Conservation (phyloP, 2,113 vertebrate species). For the Megaceryle torquata region DNA sequence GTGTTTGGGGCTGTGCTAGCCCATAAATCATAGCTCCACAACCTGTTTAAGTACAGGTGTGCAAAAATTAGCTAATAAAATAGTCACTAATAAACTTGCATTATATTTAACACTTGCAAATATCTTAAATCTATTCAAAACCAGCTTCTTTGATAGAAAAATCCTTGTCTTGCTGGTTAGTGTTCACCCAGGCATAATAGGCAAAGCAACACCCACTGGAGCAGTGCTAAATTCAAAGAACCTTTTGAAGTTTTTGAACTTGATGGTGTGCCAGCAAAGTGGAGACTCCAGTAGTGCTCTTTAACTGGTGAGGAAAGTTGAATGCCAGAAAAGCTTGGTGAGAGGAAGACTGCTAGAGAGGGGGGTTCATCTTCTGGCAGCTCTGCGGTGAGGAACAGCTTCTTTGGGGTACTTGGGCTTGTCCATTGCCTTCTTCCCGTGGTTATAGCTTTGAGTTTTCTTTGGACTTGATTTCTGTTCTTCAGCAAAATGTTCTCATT, state of each 20-base stretch:
- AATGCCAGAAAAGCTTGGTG: not conserved
- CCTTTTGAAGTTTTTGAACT: not conserved
- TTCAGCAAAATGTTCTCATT: slow-evolving; percentile 9
- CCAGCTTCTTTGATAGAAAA: slow-evolving; percentile 7
- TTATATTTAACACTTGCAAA: slow-evolving; percentile 8
- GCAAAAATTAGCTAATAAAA: slow-evolving; percentile 30
- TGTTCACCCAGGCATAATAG: not conserved
- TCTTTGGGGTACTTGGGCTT: not conserved
- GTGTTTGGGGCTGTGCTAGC: not conserved
- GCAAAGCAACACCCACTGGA: not conserved
- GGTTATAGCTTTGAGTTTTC: not conserved
- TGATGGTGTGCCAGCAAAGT: not conserved
- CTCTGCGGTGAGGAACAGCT: not conserved
- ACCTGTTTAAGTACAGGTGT: slow-evolving; percentile 7
- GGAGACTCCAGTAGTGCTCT: slow-evolving; percentile 20
- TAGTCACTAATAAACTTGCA: not conserved
- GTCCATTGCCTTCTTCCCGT: not conserved
- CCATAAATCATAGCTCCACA: not conserved
- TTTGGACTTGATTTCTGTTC: slow-evolving; percentile 11
- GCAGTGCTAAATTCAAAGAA: not conserved
- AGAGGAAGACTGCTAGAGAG: not conserved
- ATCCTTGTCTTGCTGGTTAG: not conserved
- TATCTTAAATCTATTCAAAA: slow-evolving; percentile 28
- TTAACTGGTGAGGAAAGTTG: not conserved
- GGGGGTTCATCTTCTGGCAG: not conserved